Evolutionary conservation across 2,888 invertebrate genomes (phyloP).

Genomic region (Rotaria sp.): DNA sequence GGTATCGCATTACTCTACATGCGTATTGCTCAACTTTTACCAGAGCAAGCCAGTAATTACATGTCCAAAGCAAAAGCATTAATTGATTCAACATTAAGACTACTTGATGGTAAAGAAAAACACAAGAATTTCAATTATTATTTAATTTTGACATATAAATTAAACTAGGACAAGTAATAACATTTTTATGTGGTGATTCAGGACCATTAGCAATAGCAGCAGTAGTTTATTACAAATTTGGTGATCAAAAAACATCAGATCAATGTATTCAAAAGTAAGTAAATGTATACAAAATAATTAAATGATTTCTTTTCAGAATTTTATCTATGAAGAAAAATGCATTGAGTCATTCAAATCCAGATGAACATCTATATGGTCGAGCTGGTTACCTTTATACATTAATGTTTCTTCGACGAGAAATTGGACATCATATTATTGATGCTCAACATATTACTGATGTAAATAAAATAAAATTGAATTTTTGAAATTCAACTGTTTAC

Average conservation of each 20-base stretch:
- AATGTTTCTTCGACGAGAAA: conserved; percentile 62
- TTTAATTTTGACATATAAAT: not conserved
- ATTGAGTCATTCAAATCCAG: conserved; percentile 57
- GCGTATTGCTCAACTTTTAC: not conserved
- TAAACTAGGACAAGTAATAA: not conserved
- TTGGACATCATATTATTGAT: conserved; percentile 43
- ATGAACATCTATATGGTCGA: conserved; percentile 77
- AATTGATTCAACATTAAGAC: not conserved
- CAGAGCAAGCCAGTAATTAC: not conserved
- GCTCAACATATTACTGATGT: not conserved
- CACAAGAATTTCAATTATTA: no score
- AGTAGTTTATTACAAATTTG: not conserved
- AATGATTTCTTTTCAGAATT: not conserved
- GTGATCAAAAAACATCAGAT: not conserved
- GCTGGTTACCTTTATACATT: conserved; percentile 74
- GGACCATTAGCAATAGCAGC: conserved; percentile 9
- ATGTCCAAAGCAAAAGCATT: not conserved
- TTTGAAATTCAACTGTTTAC: not conserved
- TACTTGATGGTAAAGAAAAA: not conserved
- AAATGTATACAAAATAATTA: no score
- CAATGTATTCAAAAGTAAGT: not conserved
- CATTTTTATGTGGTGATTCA: not conserved
- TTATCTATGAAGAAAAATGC: not conserved
- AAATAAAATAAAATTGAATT: not conserved
- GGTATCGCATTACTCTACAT: not conserved